phyloP scores from a whole-genome alignment of 2,113 vertebrate genomes.

The Myrmecobius fasciatus region DNA sequence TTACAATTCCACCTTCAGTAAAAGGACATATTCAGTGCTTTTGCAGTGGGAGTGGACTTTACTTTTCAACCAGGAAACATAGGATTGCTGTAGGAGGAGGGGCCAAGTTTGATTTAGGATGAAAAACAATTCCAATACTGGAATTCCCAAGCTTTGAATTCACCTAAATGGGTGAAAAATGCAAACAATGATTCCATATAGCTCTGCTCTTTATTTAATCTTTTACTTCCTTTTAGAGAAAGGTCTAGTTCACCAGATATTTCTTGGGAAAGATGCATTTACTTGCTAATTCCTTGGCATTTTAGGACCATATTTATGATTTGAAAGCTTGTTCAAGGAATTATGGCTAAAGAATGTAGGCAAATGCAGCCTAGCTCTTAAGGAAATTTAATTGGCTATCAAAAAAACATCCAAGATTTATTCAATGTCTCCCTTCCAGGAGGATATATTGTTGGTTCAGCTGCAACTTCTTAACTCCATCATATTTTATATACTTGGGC shows the following conservation, averaged over 20 bases:
- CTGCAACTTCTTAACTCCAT: constrained; percentile 85
- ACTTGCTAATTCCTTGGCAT: constrained; percentile 75
- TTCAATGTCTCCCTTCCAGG: constrained; percentile 82
- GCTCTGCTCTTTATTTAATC: constrained; percentile 68
- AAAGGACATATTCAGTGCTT: constrained; percentile 5
- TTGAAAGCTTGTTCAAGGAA: constrained; percentile 77
- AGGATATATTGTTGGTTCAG: constrained; percentile 88
- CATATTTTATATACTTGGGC: constrained; percentile 86
- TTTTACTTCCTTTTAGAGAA: constrained; percentile 70
- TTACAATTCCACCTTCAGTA: constrained; percentile 24
- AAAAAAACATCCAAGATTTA: constrained; percentile 81
- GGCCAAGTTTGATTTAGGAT: constrained; percentile 47
- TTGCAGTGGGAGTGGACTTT: neutral
- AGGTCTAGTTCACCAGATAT: constrained; percentile 55
- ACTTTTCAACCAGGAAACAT: constrained; percentile 56
- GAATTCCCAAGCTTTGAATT: neutral
- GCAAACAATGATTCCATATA: constrained; percentile 28
- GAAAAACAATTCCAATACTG: neutral
- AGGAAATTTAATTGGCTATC: constrained; percentile 83
- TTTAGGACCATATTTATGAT: constrained; percentile 79
- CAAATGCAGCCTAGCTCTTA: constrained; percentile 76
- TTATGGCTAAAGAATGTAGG: constrained; percentile 73
- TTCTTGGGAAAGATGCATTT: constrained; percentile 69
- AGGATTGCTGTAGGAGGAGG: constrained; percentile 50
- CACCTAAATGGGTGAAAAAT: constrained; percentile 41